These are phyloP conservation scores for Pogoniulus pusillus DNA, from an alignment of 2,797 vertebrate species.

Conservation along the genomic window DNA sequence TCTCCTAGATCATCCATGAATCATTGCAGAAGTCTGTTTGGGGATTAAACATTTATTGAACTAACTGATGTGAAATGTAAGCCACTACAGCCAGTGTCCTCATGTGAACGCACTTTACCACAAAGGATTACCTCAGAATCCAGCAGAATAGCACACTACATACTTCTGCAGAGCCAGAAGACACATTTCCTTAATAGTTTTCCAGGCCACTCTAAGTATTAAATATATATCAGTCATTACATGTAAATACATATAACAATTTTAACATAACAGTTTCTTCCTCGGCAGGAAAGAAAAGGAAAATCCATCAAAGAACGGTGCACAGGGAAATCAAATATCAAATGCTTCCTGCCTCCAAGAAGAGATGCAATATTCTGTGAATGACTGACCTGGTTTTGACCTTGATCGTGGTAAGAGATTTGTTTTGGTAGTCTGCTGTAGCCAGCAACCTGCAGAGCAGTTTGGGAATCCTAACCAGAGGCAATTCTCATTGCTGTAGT, in stretches of 20 bases:
- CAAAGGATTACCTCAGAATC: constrained; percentile 3
- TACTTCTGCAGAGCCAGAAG: constrained; percentile 39
- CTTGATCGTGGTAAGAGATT: constrained; percentile 87
- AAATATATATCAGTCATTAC: constrained; percentile 48
- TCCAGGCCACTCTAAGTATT: constrained; percentile 23
- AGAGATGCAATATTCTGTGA: constrained; percentile 80
- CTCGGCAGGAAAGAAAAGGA: constrained; percentile 52
- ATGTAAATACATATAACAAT: constrained; percentile 52
- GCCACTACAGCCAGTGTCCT: neutral
- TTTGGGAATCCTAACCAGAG: constrained; percentile 85
- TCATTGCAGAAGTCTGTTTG: neutral
- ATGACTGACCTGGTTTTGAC: constrained; percentile 86
- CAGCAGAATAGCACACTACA: neutral
- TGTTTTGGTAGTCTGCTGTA: constrained; percentile 88
- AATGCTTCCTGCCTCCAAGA: constrained; percentile 77
- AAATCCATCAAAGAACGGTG: constrained; percentile 77
- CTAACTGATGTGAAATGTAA: neutral
- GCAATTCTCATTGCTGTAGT: constrained; percentile 77
- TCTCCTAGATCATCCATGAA: neutral
- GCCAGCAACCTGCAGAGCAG: constrained; percentile 89
- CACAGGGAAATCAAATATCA: constrained; percentile 72
- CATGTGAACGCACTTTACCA: neutral
- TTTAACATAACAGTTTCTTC: constrained; percentile 60
- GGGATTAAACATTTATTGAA: constrained; percentile 23
- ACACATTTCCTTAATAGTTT: constrained; percentile 21